A percentile compares a stretch with the other conserved stretches of the same genome.
Conservation (phyloP, 2,797 vertebrate genomes). For the Thripadectes ignobilis region DNA sequence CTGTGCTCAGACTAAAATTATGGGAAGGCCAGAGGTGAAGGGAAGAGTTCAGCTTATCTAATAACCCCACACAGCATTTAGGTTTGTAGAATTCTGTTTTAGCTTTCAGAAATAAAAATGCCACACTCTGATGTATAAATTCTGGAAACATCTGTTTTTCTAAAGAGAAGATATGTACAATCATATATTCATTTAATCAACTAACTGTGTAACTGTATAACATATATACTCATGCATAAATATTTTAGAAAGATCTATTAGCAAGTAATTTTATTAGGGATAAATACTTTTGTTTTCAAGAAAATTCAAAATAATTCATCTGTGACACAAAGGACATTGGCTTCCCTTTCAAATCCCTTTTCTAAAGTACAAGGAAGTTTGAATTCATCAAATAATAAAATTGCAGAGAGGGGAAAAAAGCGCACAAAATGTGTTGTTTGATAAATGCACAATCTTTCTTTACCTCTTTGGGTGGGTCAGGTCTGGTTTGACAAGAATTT, state of each 20-base stretch:
- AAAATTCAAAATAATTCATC: not conserved
- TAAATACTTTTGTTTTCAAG: not conserved
- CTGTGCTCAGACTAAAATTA: not conserved
- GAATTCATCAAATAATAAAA: not conserved
- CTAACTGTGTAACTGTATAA: fast-evolving
- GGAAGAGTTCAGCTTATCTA: not conserved
- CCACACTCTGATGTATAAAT: not conserved
- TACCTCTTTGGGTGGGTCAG: not conserved
- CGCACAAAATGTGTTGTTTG: not conserved
- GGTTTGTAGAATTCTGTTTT: not conserved
- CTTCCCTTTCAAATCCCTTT: not conserved
- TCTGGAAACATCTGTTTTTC: not conserved
- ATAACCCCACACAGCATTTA: not conserved
- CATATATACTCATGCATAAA: fast-evolving
- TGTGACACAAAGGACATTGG: not conserved
- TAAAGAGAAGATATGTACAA: not conserved
- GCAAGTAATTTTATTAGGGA: not conserved
- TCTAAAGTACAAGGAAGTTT: not conserved
- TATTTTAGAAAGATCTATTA: not conserved
- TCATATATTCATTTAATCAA: not conserved
- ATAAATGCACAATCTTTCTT: not conserved
- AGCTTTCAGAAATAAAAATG: not conserved
- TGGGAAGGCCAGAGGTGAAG: not conserved
- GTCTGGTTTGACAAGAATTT: not conserved
- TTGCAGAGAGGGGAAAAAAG: fast-evolving